Evolutionary conservation across 1,140 invertebrate genomes (phyloP).

Genomic region (Tetraneura akinire): DNA sequence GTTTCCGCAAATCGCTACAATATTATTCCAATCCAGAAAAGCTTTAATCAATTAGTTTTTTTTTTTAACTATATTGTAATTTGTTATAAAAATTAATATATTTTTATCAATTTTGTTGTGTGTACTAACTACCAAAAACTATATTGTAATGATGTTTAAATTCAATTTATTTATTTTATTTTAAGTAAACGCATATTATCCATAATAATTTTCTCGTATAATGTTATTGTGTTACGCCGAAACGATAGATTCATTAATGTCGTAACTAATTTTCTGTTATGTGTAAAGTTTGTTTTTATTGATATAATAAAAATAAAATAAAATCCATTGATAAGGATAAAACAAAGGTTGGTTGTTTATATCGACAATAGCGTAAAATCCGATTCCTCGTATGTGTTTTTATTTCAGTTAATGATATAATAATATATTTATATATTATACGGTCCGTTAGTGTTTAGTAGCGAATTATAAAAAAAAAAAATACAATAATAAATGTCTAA

Average conservation of each 20-base stretch:
- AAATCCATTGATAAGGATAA: not conserved
- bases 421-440: not conserved
- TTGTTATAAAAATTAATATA: no score
- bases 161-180: not conserved
- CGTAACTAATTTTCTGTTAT: constrained; percentile 1
- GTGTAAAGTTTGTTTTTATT: constrained; percentile 11
- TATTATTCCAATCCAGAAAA: no score
- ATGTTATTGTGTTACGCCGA: not conserved
- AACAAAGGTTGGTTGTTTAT: not conserved
- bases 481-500: no score
- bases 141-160: not conserved
- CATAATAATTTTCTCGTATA: not conserved
- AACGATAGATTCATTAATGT: not conserved
- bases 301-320: not conserved
- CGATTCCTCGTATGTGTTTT: no score
- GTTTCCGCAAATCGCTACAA: no score
- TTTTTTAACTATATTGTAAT: no score
- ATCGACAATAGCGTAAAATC: not conserved
- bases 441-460: not conserved
- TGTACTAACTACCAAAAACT: no score
- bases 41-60: no score
- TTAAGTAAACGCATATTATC: no score
- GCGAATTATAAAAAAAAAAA: no score
- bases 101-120: no score
- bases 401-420: not conserved